phyloP scores from a whole-genome alignment of 2,113 vertebrate genomes.

The Campylorhamphus procurvoides region DNA sequence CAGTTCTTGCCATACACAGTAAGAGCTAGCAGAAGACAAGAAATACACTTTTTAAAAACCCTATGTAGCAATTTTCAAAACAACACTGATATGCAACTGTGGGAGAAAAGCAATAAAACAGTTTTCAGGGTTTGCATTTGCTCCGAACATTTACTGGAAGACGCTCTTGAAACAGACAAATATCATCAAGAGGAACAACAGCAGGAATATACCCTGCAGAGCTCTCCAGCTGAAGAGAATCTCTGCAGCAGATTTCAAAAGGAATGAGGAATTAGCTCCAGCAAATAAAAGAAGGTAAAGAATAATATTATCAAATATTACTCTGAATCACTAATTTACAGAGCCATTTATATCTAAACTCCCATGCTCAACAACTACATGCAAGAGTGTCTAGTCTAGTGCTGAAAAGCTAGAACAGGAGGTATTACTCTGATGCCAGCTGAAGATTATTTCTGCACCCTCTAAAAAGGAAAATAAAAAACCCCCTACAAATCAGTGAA shows the following conservation, averaged over 20 bases:
- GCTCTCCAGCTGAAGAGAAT: not conserved
- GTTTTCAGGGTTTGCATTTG: not conserved
- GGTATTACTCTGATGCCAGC: not conserved
- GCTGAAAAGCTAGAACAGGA: not conserved
- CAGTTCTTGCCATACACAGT: not conserved
- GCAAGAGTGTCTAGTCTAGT: not conserved
- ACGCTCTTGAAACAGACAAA: not conserved
- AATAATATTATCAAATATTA: not conserved
- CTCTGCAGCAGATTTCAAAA: not conserved
- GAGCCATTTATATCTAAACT: not conserved
- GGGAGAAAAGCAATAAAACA: not conserved
- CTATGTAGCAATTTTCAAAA: not conserved
- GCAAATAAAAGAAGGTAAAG: not conserved
- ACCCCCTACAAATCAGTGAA: not conserved
- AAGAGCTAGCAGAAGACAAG: not conserved
- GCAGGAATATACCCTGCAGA: not conserved
- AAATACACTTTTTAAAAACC: not conserved
- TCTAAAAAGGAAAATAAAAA: constrained; percentile 40
- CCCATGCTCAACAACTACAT: not conserved
- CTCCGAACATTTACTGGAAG: not conserved
- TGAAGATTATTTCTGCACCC: constrained; percentile 47
- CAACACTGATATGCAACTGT: accelerated
- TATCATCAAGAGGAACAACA: not conserved
- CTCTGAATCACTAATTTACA: not conserved
- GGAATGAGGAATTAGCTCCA: not conserved